Evolutionary conservation across 2,113 vertebrate genomes (phyloP).

Genomic region (Laterallus jamaicensis): DNA sequence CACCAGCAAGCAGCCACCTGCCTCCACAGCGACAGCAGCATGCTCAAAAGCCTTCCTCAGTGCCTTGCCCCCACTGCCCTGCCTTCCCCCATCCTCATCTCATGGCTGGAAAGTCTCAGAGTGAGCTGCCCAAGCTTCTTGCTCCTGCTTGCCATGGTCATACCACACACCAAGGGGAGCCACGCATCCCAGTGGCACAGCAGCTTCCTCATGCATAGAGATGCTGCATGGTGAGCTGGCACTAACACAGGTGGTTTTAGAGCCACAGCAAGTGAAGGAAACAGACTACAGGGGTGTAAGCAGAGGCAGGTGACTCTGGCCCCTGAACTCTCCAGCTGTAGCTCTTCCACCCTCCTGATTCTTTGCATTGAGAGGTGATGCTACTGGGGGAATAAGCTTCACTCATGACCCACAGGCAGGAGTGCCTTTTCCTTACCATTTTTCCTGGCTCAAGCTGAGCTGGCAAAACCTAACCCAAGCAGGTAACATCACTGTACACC

Average conservation of each 20-base stretch:
- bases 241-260: neutral
- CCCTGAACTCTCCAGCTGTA: neutral
- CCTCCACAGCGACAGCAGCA: neutral
- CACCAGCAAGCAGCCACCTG: neutral
- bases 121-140: neutral
- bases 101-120: neutral
- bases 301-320: neutral
- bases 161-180: rapidly evolving
- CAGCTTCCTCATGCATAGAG: neutral
- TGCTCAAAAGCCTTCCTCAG: rapidly evolving
- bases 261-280: neutral
- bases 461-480: neutral
- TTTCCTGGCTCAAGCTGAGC: neutral
- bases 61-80: neutral
- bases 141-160: neutral
- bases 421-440: neutral
- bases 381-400: neutral
- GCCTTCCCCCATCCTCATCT: neutral
- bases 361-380: neutral
- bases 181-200: neutral
- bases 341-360: neutral
- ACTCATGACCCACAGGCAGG: neutral
- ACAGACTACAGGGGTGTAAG: neutral
- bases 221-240: neutral
- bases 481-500: neutral